Base-by-base conservation (phyloP, 2,888 invertebrate species). In the Lissocephala sabroskyi region DNA sequence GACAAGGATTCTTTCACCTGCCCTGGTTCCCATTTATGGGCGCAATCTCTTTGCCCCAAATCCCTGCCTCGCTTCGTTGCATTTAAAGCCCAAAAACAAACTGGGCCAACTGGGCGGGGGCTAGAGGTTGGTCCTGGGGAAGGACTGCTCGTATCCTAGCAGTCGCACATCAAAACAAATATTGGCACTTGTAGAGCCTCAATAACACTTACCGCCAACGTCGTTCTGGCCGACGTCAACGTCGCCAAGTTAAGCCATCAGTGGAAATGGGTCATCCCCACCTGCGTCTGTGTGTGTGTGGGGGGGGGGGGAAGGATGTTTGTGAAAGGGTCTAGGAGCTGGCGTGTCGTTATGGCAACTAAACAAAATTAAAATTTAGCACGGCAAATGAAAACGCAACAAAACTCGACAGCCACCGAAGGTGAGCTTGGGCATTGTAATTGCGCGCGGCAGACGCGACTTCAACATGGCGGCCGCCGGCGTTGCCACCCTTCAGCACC, bases 1-100 rank as follows among this genome's bases (percentile, higher is more conserved):
- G 23, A 7, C 23, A 3, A 23, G 23, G 23, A 23, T 23, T 41
- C 42, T 50, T 36, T 39, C 45, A 52, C 49, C 36, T 30, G 52
- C 44, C 30, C 44, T n/a, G 37, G 44, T 28, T 30, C 30, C 39
- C 35, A 13, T 17, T 19, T 39, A 5, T n/a, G 37, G 45, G 51
- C 48, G 47, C 68, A 76, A 70, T 70, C 77, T 76, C n/a, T n/a
- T 43, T 62, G 68, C 73, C 68, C 68, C 70, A 68, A 70, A 70
- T 70, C 67, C 66, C 44, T 30, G 39, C 14, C 28, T 17, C 28
- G 28, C 23, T n/a, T n/a, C n/a, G 33, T 41, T 30, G 23, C 40
- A 18, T 30, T 70, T 73, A 59, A 76, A 76, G 77, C 68, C 57
- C 52, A 51, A 65, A n/a, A 61, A 59, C 62, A 73, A 70, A 70